A percentile compares a stretch with the other conserved stretches of the same genome.
Evolutionary conservation across 2,113 vertebrate species (phyloP).

Genomic region (Pogonocichla stellata): DNA sequence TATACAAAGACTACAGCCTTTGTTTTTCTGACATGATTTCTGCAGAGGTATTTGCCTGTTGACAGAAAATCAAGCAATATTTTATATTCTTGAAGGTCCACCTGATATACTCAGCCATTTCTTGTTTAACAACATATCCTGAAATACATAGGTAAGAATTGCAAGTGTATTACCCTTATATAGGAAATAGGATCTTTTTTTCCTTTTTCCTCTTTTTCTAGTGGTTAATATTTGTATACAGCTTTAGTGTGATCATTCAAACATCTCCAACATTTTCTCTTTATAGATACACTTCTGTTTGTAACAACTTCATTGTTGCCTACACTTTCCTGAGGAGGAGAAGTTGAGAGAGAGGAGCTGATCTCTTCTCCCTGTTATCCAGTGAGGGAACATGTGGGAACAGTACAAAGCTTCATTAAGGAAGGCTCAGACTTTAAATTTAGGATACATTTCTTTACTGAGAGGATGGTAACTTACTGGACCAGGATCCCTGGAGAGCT

Average conservation of each 20-base stretch:
- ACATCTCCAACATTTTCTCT: background rate
- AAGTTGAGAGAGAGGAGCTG: background rate
- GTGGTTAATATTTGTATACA: background rate
- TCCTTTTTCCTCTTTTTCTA: background rate
- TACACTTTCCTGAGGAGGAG: background rate
- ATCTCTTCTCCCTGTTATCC: background rate
- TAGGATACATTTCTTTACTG: background rate
- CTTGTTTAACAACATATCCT: background rate
- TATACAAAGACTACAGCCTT: background rate
- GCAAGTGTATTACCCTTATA: background rate
- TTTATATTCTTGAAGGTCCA: background rate
- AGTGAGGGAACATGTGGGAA: background rate
- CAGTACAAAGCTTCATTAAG: background rate
- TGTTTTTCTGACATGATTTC: background rate
- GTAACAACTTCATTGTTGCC: background rate
- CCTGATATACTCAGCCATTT: background rate
- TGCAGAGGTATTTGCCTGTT: background rate
- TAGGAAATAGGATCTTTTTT: background rate
- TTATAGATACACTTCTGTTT: background rate
- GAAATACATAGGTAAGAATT: background rate
- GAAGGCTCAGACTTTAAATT: background rate
- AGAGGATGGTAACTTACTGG: background rate
- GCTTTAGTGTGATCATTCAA: background rate
- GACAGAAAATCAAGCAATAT: background rate
- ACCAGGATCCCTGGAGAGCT: background rate